Percentiles rank a stretch among this genome's conserved stretches.
phyloP scores from a whole-genome alignment of 2,888 invertebrate genomes.

The Ligdia adustata region DNA sequence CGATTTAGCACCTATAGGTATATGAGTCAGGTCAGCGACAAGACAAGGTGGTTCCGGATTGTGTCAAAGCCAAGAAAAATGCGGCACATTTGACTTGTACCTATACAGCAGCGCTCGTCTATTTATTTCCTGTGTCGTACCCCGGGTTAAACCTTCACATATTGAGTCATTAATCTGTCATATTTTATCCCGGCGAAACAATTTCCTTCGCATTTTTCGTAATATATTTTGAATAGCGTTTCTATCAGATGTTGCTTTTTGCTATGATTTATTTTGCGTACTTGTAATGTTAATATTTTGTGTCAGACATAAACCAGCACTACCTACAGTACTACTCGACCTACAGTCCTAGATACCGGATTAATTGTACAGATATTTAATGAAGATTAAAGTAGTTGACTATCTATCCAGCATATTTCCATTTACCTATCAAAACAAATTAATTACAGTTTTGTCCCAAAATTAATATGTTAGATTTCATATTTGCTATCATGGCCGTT shows the following conservation, averaged over 20 bases:
- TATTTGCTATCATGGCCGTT: too few relatives aligned
- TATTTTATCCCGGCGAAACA: slow-evolving; percentile 4
- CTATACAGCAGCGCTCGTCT: not conserved
- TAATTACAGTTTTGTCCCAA: too few relatives aligned
- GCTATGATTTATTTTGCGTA: slow-evolving; percentile 1
- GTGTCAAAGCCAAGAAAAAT: slow-evolving; percentile 12
- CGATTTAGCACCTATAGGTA: too few relatives aligned
- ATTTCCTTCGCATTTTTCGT: slow-evolving; percentile 10
- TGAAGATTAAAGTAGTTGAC: too few relatives aligned
- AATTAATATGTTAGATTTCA: too few relatives aligned
- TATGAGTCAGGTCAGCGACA: not conserved
- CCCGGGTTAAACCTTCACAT: slow-evolving; percentile 4
- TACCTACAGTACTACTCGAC: too few relatives aligned
- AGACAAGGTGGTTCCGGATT: slow-evolving; percentile 13
- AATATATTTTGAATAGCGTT: slow-evolving; percentile 7
- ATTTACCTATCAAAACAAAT: too few relatives aligned
- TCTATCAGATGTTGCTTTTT: not conserved
- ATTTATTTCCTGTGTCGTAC: slow-evolving; percentile 11
- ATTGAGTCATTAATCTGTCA: slow-evolving; percentile 17
- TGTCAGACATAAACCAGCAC: too few relatives aligned
- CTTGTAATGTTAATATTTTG: slow-evolving; percentile 1
- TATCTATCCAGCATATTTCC: too few relatives aligned
- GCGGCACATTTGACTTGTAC: slow-evolving; percentile 2
- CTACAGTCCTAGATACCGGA: too few relatives aligned
- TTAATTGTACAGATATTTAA: too few relatives aligned